Evolutionary conservation across 2,113 vertebrate species (phyloP).

Genomic region (Ageneiosus marmoratus): DNA sequence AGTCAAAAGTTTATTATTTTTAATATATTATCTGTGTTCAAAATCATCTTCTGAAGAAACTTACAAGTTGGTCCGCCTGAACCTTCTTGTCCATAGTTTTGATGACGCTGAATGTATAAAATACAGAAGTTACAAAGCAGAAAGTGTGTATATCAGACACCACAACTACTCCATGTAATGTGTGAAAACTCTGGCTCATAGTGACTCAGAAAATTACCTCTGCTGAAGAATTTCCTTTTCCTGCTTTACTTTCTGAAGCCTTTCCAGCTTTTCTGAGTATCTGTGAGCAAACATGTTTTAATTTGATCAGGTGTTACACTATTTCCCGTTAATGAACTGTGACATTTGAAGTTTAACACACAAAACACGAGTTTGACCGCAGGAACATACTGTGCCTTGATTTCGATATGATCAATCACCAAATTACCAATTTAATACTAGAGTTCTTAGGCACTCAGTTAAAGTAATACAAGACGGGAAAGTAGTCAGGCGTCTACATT

Average conservation of each 20-base stretch:
- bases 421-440: not conserved
- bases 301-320: not conserved
- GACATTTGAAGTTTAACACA: not conserved
- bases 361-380: not conserved
- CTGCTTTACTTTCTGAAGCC: constrained; percentile 82
- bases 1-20: not conserved
- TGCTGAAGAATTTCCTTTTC: constrained; percentile 89
- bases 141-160: not conserved
- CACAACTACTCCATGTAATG: not conserved
- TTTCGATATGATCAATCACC: not conserved
- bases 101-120: constrained; percentile 75
- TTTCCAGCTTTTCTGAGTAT: constrained; percentile 87
- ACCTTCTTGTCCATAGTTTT: constrained; percentile 85
- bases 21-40: not conserved
- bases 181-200: not conserved
- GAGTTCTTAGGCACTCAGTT: not conserved
- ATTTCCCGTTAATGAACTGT: not conserved
- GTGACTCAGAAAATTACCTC: constrained; percentile 68
- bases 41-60: constrained; percentile 48
- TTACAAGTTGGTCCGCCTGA: constrained; percentile 88
- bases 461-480: not conserved
- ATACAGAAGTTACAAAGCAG: not conserved
- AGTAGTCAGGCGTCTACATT: not conserved
- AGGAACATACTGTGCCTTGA: not conserved
- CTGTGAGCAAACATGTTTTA: constrained; percentile 63